Evolutionary conservation across 64 coral and sea anemone genomes (phyloP).

Genomic region (Montipora efflorescens): DNA sequence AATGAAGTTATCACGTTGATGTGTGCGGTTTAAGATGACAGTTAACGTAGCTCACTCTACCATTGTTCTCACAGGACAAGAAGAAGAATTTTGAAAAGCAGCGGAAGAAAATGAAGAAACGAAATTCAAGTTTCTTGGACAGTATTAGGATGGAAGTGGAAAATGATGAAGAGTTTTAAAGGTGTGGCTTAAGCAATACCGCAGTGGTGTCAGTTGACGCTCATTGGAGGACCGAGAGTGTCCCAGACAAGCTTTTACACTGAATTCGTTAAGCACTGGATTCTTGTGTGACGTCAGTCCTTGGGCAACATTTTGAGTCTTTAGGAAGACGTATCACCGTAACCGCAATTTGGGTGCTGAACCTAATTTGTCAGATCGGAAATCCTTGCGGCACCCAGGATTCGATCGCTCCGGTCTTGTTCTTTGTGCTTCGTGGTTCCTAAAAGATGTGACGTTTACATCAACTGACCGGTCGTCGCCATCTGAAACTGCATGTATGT

Average conservation of each 20-base stretch:
- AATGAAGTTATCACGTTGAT: background rate
- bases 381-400: too few species aligned
- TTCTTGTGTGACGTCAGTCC: too few species aligned
- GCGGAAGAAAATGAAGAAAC: constrained; percentile 89
- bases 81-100: constrained; percentile 89
- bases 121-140: constrained; percentile 97
- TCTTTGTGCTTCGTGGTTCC: background rate
- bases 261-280: too few species aligned
- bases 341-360: too few species aligned
- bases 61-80: constrained; percentile 79
- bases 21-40: background rate
- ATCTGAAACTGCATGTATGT: background rate
- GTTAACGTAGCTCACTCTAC: background rate
- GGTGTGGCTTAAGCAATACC: too few species aligned
- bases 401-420: background rate
- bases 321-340: too few species aligned
- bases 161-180: constrained; percentile 72
- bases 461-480: background rate
- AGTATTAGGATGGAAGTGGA: constrained; percentile 99
- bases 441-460: too few species aligned
- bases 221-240: too few species aligned
- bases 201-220: background rate
- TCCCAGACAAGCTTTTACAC: too few species aligned
- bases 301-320: too few species aligned
- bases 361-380: too few species aligned